Conservation (phyloP, 2,888 invertebrate genomes). For the Agapostemon virescens region DNA sequence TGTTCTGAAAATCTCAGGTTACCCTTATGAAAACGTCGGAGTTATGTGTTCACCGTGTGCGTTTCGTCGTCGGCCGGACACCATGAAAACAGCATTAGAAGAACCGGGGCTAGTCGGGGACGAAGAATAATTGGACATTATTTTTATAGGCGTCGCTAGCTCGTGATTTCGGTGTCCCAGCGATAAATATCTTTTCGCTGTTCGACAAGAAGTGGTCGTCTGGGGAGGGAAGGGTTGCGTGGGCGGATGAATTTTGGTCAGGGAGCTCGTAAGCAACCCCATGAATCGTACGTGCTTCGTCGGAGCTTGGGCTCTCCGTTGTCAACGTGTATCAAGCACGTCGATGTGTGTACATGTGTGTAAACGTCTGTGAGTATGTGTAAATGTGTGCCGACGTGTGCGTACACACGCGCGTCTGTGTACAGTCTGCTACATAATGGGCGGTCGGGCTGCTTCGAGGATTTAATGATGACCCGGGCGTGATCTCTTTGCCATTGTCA, state of each 20-base stretch:
- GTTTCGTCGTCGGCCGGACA: not conserved
- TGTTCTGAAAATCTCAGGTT: constrained; percentile 24
- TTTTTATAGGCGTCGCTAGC: constrained; percentile 13
- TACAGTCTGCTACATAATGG: constrained; percentile 34
- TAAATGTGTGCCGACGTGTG: not conserved
- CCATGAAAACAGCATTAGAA: constrained; percentile 11
- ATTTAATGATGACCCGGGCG: not conserved
- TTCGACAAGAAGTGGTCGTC: constrained; percentile 57
- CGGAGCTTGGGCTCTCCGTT: constrained; percentile 43
- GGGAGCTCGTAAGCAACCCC: constrained; percentile 64
- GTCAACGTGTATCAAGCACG: constrained; percentile 45
- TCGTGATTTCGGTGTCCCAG: constrained; percentile 41
- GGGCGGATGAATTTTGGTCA: constrained; percentile 66
- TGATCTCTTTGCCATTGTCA: constrained; percentile 3
- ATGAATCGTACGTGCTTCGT: constrained; percentile 69
- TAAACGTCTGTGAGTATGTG: not conserved
- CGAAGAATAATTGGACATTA: constrained; percentile 38
- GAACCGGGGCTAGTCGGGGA: not conserved
- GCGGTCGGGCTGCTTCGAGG: not conserved
- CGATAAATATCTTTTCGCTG: constrained; percentile 56
- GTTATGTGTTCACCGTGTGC: not conserved
- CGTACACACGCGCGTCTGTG: constrained; percentile 34
- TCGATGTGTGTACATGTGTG: not conserved
- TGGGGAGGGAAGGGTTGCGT: constrained; percentile 62
- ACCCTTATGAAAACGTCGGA: not conserved